Percentiles rank a stretch among this genome's conserved stretches.
Evolutionary conservation across 2,888 invertebrate genomes (phyloP).

Genomic region (Holacanthella duospinosa): DNA sequence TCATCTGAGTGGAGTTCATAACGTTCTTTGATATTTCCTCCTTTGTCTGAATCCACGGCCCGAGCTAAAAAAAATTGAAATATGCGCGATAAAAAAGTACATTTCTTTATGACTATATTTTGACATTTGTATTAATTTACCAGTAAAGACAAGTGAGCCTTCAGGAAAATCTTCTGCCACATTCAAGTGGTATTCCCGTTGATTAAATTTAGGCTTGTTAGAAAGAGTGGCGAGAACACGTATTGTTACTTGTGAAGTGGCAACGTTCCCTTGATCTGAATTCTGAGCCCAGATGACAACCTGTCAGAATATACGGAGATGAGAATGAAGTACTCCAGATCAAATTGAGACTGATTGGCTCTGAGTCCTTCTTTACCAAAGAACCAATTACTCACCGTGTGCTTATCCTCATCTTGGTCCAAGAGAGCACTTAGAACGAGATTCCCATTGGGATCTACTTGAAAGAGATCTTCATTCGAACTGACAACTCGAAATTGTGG

Average conservation of each 20-base stretch:
- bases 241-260: slow-evolving; percentile 37
- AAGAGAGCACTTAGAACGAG: slow-evolving; percentile 33
- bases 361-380: not conserved
- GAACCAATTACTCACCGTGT: slow-evolving; percentile 28
- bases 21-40: slow-evolving; percentile 71
- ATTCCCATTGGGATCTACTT: slow-evolving; percentile 36
- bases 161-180: slow-evolving; percentile 37
- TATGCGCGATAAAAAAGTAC: too few species aligned
- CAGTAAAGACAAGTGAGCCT: slow-evolving; percentile 35
- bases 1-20: slow-evolving; percentile 55
- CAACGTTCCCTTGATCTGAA: slow-evolving; percentile 34
- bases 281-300: slow-evolving; percentile 37
- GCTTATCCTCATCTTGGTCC: slow-evolving; percentile 37
- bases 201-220: slow-evolving; percentile 29
- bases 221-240: slow-evolving; percentile 23
- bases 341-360: not conserved
- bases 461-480: slow-evolving; percentile 38
- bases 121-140: slow-evolving; percentile 15
- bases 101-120: not conserved
- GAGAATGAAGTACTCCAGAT: slow-evolving; percentile 1
- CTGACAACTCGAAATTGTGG: slow-evolving; percentile 44
- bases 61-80: slow-evolving; percentile 44
- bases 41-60: slow-evolving; percentile 61
- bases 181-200: slow-evolving; percentile 30
- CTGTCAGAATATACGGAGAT: slow-evolving; percentile 16